Conservation (phyloP, 1,140 invertebrate species). For the Temnothorax longispinosus region DNA sequence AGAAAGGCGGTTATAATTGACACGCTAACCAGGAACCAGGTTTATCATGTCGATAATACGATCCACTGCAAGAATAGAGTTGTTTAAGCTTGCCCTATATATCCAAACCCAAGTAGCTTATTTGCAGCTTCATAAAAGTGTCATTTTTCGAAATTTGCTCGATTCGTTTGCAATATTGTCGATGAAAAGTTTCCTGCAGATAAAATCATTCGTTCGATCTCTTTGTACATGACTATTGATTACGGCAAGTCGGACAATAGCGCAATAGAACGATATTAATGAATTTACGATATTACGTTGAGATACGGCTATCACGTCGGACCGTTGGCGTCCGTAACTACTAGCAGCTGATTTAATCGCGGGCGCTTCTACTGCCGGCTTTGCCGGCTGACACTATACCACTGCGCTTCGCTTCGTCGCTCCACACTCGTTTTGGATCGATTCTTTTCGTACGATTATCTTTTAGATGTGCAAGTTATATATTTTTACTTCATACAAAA, state of each 20-base stretch:
- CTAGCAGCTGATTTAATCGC: conserved; percentile 24
- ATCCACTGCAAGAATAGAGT: background rate
- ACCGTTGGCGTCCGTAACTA: conserved; percentile 7
- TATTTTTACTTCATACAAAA: background rate
- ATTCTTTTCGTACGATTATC: background rate
- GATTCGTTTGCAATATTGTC: background rate
- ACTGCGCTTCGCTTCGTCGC: background rate
- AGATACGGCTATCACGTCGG: background rate
- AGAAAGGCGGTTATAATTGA: conserved; percentile 37
- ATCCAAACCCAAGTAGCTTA: background rate
- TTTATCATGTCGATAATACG: conserved; percentile 33
- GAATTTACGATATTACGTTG: conserved; percentile 15
- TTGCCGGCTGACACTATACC: background rate
- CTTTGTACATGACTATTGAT: background rate
- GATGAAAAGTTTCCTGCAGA: background rate
- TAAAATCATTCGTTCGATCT: background rate
- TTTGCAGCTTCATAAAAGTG: conserved; percentile 3
- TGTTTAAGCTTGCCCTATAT: background rate
- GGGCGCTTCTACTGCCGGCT: conserved; percentile 6
- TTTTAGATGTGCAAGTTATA: background rate
- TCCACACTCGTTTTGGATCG: background rate
- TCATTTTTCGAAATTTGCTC: background rate
- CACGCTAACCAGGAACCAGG: background rate
- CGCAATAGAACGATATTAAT: conserved; percentile 16
- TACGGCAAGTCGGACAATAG: background rate